Base-by-base conservation (phyloP, 2,888 invertebrate species). In the Leptopterna dolabrata region DNA sequence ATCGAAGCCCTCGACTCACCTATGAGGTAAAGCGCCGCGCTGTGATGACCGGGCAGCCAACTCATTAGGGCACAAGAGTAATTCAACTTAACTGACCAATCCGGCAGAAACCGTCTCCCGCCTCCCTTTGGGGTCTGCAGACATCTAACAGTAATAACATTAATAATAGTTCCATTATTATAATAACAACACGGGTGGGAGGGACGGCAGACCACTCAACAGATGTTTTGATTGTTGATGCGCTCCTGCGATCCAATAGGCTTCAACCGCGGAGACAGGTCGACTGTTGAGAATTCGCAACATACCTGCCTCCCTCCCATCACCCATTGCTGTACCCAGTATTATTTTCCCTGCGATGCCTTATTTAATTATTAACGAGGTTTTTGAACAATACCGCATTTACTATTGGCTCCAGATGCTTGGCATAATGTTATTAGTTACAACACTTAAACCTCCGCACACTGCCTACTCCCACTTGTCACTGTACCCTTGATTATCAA, bases 11-110 rank as follows among this genome's bases (percentile, higher is more conserved):
- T 16, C 51, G 16, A 51, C n/a, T n/a, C n/a, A n/a, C 0, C 51
- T n/a, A n/a, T n/a, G n/a, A 16, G 16, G 4, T n/a, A n/a, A 7
- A 63, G 63, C 24, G 45, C 78, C 24, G 45, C 55, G 55, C 81
- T 81, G 51, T 81, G 81, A 81, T 81, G 55, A 47, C 27, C 45
- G 78, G n/a, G 76, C 1, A 36, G 43, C 81, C 47, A 19, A 81
- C 81, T 81, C 81, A 81, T 81, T 81, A 81, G 29, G 30, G 51
- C 55, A 81, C 47, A 36, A 81, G 81, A 63, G 81, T 81, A 81
- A 81, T 55, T 45, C 55, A 51, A 55, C 55, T 55, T 81, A 55
- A 55, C 51, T 81, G 47, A 81, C 73, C 73, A 73, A 73, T 73
- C 73, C 36, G 73, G 73, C 36, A 41, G 73, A 36, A 73, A 73